phyloP scores from a whole-genome alignment of 2,888 invertebrate species.

The Scrobipalpa atriplicella region DNA sequence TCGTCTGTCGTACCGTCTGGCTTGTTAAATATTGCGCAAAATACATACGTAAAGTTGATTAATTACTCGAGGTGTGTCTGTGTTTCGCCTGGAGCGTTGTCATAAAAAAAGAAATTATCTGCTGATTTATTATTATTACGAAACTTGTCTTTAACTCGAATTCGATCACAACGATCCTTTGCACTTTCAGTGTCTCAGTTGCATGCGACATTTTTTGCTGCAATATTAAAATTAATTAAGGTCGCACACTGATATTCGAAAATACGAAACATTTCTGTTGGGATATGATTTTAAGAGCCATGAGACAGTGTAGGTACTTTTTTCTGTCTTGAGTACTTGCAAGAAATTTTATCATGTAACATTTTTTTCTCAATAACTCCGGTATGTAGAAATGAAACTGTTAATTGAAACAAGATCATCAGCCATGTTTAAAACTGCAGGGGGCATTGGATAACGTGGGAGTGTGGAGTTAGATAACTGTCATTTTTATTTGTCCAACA shows the following conservation, averaged over 20 bases:
- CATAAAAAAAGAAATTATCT: conserved; percentile 35
- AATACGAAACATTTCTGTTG: background rate
- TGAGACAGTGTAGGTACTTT: no score
- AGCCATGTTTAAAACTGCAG: conserved; percentile 51
- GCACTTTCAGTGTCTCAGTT: conserved; percentile 4
- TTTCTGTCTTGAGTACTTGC: no score
- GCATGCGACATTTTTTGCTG: conserved; percentile 3
- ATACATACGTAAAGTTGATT: conserved; percentile 34
- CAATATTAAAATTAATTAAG: conserved; percentile 19
- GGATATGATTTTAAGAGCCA: background rate
- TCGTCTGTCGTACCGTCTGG: conserved; percentile 25
- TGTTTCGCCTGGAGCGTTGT: conserved; percentile 34
- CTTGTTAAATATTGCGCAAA: conserved; percentile 33
- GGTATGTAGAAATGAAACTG: conserved; percentile 46
- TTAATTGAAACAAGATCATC: conserved; percentile 72
- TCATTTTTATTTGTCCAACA: conserved; percentile 40
- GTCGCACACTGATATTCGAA: background rate
- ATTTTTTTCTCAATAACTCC: conserved; percentile 19
- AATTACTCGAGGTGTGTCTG: conserved; percentile 35
- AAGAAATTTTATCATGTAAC: background rate
- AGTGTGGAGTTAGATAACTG: conserved; percentile 49
- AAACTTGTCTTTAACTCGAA: conserved; percentile 23
- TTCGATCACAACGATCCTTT: conserved; percentile 23
- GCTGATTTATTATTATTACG: conserved; percentile 31
- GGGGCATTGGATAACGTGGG: conserved; percentile 58